A percentile compares a stretch with the other conserved stretches of the same genome.
Conservation (phyloP, 2,113 vertebrate species). For the Paracanthobrama guichenoti region DNA sequence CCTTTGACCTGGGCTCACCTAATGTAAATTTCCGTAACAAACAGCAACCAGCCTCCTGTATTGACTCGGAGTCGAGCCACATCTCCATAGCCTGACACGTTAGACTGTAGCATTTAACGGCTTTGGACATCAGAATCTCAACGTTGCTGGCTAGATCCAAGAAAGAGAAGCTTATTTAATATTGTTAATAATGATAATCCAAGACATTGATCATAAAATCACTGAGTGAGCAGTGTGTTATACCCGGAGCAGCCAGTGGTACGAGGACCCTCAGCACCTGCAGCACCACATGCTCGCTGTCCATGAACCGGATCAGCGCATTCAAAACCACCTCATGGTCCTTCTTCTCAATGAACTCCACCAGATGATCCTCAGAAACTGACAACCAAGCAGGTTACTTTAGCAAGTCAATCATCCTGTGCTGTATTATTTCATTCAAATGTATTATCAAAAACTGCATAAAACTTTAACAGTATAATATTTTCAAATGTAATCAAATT, state of each 20-base stretch:
- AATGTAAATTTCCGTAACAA: slow-evolving; percentile 86
- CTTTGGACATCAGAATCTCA: slow-evolving; percentile 94
- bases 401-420: not conserved
- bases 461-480: not conserved
- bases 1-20: slow-evolving; percentile 76
- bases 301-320: slow-evolving; percentile 77
- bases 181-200: not conserved
- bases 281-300: slow-evolving; percentile 80
- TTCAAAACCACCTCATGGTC: slow-evolving; percentile 84
- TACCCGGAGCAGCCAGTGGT: slow-evolving; percentile 85
- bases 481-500: not conserved
- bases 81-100: slow-evolving; percentile 80
- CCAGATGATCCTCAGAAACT: slow-evolving; percentile 88
- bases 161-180: slow-evolving; percentile 21
- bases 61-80: slow-evolving; percentile 78
- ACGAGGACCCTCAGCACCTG: slow-evolving; percentile 82
- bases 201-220: not conserved
- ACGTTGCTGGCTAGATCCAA: slow-evolving; percentile 84
- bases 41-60: slow-evolving; percentile 90
- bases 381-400: not conserved
- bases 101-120: slow-evolving; percentile 86
- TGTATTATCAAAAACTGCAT: not conserved
- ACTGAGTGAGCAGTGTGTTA: slow-evolving; percentile 51
- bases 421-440: not conserved
- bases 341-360: slow-evolving; percentile 92